Evolutionary conservation across 2,797 vertebrate genomes (phyloP).

Genomic region (Pseudochromis fuscus): DNA sequence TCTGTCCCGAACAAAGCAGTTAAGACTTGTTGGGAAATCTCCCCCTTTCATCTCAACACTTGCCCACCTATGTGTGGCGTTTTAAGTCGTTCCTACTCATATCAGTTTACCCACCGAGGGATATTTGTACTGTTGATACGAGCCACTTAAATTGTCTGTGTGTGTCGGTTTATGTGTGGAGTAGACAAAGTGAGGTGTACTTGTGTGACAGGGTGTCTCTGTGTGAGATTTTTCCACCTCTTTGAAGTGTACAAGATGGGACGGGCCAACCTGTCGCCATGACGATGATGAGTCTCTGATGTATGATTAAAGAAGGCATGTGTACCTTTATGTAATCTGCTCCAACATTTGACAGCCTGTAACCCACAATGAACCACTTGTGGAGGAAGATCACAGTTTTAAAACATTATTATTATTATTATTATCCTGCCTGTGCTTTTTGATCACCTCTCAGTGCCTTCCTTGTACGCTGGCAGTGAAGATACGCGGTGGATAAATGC

Average conservation of each 20-base stretch:
- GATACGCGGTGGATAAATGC: background rate
- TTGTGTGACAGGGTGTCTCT: constrained; percentile 48
- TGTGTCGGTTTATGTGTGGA: constrained; percentile 46
- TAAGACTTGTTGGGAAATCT: constrained; percentile 79
- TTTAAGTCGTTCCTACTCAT: constrained; percentile 57
- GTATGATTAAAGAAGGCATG: constrained; percentile 65
- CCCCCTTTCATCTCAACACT: constrained; percentile 67
- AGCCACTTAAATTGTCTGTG: constrained; percentile 61
- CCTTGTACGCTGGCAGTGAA: constrained; percentile 14
- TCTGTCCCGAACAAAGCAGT: constrained; percentile 73
- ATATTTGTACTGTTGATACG: constrained; percentile 57
- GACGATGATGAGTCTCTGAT: constrained; percentile 64
- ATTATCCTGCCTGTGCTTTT: constrained; percentile 51
- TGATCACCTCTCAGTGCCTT: constrained; percentile 39
- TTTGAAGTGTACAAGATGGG: constrained; percentile 68
- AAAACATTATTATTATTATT: constrained; percentile 56
- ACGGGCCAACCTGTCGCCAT: constrained; percentile 37
- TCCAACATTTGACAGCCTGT: constrained; percentile 48
- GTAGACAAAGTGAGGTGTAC: constrained; percentile 52
- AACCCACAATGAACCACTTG: constrained; percentile 57
- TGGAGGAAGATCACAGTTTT: constrained; percentile 49
- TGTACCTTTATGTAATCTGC: constrained; percentile 52
- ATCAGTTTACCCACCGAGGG: constrained; percentile 61
- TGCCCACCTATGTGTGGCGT: constrained; percentile 57
- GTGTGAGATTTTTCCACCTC: constrained; percentile 48